Base-by-base conservation (phyloP, 2,797 vertebrate genomes). In the Balearica regulorum region DNA sequence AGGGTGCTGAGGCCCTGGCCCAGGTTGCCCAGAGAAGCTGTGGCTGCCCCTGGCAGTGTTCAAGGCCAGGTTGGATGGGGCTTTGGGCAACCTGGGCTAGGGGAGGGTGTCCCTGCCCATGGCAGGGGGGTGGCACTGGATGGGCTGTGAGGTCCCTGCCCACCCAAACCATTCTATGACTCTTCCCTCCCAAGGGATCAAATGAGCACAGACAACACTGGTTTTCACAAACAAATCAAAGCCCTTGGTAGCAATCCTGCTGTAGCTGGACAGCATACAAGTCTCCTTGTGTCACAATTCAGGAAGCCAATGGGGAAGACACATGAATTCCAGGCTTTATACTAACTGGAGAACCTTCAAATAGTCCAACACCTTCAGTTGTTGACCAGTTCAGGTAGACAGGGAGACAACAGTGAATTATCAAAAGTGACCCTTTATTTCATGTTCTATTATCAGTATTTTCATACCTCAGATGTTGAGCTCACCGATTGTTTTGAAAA, bases 401-500 rank as follows among this genome's bases (percentile, higher is more conserved):
- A n/a, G n/a, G n/a, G n/a, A n/a, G n/a, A n/a, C n/a, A 65, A 11
- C 44, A 41, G 37, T 37, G 37, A 37, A 5, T 16, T 4, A 75
- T 43, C 48, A 85, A 70, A 43, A 35, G 1, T 4, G 1, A 60
- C 14, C 18, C 18, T 54, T 39, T 44, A 15, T 13, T 41, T 55
- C 46, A 39, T 75, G n/a, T 39, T 87, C 53, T 4, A 14, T 9
- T 49, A 60, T 55, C 49, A 86, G 31, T 22, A 15, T 19, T 66
- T 83, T 88, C 53, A 44, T 5, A 18, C 22, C 41, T 83, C 61
- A 51, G 68, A 28, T 43, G 19, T 20, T 43, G 31, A 89, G 21
- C 33, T 55, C 35, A 13, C 4, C 0, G 0, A 28, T 12, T 13
- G 6, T 5, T 62, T 58, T 7, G 15, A 33, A 68, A 53, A 76